Evolutionary conservation across 2,888 invertebrate genomes (phyloP).

Genomic region (Temnothorax ravouxi): DNA sequence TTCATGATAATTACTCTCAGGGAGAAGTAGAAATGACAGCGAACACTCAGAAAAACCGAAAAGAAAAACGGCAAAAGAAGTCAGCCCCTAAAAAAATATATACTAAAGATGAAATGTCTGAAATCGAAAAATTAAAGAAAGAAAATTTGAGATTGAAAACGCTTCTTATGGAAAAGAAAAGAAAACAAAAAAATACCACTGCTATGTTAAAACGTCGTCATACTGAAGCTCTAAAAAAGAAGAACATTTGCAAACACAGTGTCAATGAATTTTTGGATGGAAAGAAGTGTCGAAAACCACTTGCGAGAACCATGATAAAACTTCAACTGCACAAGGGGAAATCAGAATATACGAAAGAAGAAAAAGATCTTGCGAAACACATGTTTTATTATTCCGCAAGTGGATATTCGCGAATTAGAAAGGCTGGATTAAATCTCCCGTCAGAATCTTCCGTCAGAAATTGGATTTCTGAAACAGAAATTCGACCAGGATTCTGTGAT

Average conservation of each 20-base stretch:
- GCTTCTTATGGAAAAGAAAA: not conserved
- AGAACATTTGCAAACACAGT: conserved; percentile 3
- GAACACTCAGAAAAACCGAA: not conserved
- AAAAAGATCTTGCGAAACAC: not conserved
- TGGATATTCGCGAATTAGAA: not conserved
- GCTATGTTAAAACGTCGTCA: not conserved
- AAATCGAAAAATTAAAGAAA: conserved; percentile 6
- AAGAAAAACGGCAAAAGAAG: not conserved
- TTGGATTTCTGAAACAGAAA: conserved; percentile 13
- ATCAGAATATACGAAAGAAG: not conserved
- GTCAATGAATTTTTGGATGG: conserved; percentile 16
- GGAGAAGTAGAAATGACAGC: not conserved
- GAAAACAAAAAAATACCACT: not conserved
- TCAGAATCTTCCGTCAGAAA: conserved; percentile 1
- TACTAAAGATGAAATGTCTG: not conserved
- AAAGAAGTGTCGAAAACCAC: not conserved
- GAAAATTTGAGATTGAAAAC: not conserved
- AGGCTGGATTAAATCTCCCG: not conserved
- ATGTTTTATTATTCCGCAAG: conserved; percentile 12
- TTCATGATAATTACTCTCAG: not conserved
- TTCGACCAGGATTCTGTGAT: conserved; percentile 4
- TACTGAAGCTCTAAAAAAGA: not conserved
- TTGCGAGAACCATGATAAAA: not conserved
- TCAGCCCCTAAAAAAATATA: not conserved
- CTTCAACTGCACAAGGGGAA: not conserved